phyloP scores from a whole-genome alignment of 2,113 vertebrate genomes.

The Argyrosomus japonicus region DNA sequence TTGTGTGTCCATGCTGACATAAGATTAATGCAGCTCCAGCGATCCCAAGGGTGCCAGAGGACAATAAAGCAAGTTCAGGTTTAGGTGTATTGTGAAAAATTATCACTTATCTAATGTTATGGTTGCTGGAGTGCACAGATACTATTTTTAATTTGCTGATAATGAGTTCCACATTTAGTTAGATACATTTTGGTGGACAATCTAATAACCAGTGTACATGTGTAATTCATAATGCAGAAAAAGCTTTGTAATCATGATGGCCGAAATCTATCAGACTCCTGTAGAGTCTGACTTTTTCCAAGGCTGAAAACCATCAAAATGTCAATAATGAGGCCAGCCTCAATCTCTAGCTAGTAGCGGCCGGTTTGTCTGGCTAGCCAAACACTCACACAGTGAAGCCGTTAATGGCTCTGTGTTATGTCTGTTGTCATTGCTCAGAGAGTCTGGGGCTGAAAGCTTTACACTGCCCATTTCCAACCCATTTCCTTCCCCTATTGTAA shows the following conservation, averaged over 20 bases:
- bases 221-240: neutral
- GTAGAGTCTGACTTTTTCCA: constrained; percentile 26
- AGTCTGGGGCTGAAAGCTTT: constrained; percentile 60
- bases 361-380: constrained; percentile 42
- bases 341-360: constrained; percentile 32
- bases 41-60: constrained; percentile 2
- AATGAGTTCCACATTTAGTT: constrained; percentile 5
- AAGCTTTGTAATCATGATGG: constrained; percentile 17
- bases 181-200: neutral
- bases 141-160: constrained; percentile 2
- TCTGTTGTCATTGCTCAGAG: constrained; percentile 70
- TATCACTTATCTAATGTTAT: constrained; percentile 5
- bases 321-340: constrained; percentile 56
- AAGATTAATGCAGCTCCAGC: constrained; percentile 37
- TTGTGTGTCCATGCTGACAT: constrained; percentile 24
- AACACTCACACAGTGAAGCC: constrained; percentile 55
- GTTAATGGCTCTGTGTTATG: constrained; percentile 72
- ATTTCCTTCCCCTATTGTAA: constrained; percentile 60
- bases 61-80: constrained; percentile 41
- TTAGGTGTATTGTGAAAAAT: neutral
- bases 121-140: neutral
- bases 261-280: constrained; percentile 22
- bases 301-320: constrained; percentile 54
- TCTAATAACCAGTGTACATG: neutral
- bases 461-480: constrained; percentile 60